Percentiles rank a stretch among this genome's conserved stretches.
These are phyloP conservation scores for Pristionchus fissidentatus DNA, from an alignment of 2,888 invertebrate species.

Conservation along the genomic window DNA sequence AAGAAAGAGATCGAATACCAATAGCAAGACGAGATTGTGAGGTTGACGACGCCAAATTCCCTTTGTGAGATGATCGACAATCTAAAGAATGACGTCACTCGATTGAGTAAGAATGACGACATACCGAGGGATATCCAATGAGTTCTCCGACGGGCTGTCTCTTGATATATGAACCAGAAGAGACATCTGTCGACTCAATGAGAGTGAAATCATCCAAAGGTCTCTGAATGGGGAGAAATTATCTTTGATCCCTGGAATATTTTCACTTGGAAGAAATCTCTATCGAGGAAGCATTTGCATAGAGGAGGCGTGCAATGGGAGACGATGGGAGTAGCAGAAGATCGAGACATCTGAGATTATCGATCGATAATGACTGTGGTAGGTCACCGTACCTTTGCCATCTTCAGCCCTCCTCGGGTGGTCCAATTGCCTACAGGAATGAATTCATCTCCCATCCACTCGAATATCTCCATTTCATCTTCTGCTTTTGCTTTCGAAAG, in stretches of 20 bases:
- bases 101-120: neutral
- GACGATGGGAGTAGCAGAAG: slow-evolving; percentile 46
- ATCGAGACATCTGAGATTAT: slow-evolving; percentile 44
- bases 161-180: slow-evolving; percentile 62
- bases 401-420: slow-evolving; percentile 11
- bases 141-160: slow-evolving; percentile 66
- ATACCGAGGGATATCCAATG: slow-evolving; percentile 61
- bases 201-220: slow-evolving; percentile 62
- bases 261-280: slow-evolving; percentile 65
- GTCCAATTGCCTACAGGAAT: slow-evolving; percentile 37
- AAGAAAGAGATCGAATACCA: neutral
- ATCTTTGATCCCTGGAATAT: neutral
- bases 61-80: slow-evolving; percentile 61
- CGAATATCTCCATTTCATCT: slow-evolving; percentile 71
- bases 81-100: neutral
- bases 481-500: slow-evolving; percentile 64
- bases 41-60: slow-evolving; percentile 67
- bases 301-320: slow-evolving; percentile 71
- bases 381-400: neutral
- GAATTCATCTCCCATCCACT: slow-evolving; percentile 61
- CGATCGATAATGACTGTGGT: neutral
- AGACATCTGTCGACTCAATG: slow-evolving; percentile 40
- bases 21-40: slow-evolving; percentile 67
- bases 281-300: slow-evolving; percentile 72
- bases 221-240: slow-evolving; percentile 52